Evolutionary conservation across 1,140 invertebrate genomes (phyloP).

Genomic region (Drosophila punjabiensis): DNA sequence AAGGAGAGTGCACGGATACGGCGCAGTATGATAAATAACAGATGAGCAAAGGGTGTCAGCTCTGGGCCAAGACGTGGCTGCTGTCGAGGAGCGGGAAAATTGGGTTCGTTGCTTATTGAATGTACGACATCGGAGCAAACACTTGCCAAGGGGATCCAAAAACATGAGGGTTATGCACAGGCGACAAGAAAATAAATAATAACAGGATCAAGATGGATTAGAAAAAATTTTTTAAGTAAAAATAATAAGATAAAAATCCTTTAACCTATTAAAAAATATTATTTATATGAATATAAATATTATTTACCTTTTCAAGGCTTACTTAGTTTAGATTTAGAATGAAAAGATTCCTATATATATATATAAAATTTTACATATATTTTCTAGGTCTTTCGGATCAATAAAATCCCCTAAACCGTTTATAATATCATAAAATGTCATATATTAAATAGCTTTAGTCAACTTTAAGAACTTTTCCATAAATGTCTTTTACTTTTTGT

Average conservation of each 20-base stretch:
- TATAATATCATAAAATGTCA: not conserved
- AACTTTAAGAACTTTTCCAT: not conserved
- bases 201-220: too few species aligned
- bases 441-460: not conserved
- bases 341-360: not conserved
- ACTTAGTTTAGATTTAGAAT: not conserved
- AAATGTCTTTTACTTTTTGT: not conserved
- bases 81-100: conserved; percentile 29
- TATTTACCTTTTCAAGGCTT: not conserved
- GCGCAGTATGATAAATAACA: conserved; percentile 76
- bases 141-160: conserved; percentile 25
- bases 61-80: conserved; percentile 20
- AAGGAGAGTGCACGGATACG: conserved; percentile 16
- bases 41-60: conserved; percentile 75
- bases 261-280: not conserved
- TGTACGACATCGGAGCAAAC: conserved; percentile 63
- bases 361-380: not conserved
- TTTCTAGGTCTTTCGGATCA: not conserved
- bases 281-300: too few species aligned
- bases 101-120: conserved; percentile 68
- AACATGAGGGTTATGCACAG: conserved; percentile 21
- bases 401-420: too few species aligned
- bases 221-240: not conserved
- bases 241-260: not conserved
- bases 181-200: conserved; percentile 33